Evolutionary conservation across 1,140 invertebrate genomes (phyloP).

Genomic region (Caenorhabditis remanei): DNA sequence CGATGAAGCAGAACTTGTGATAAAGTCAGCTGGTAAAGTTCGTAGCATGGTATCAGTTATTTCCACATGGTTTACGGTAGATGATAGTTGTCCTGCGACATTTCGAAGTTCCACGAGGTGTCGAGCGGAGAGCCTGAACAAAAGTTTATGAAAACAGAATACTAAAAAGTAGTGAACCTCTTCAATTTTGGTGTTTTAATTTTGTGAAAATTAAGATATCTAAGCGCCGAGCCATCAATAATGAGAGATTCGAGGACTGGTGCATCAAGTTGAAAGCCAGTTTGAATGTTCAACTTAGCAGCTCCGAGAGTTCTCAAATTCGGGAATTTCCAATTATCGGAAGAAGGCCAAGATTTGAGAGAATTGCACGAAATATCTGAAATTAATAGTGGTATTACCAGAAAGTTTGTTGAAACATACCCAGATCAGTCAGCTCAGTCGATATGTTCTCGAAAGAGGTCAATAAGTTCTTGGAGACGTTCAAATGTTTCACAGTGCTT

Average conservation of each 20-base stretch:
- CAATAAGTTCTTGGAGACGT: constrained; percentile 6
- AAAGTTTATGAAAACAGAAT: not conserved
- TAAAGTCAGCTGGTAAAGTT: constrained; percentile 26
- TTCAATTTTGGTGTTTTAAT: constrained; percentile 18
- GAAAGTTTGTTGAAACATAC: not conserved
- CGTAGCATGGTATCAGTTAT: not conserved
- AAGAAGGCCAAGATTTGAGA: not conserved
- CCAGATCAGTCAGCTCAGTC: not conserved
- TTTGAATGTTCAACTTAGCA: not conserved
- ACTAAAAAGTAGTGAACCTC: not conserved
- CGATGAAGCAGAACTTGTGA: not conserved
- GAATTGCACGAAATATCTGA: constrained; percentile 39
- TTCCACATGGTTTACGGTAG: not conserved
- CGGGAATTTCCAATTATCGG: not conserved
- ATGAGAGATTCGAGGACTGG: not conserved
- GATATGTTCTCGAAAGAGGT: constrained; percentile 32
- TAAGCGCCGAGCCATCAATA: not conserved
- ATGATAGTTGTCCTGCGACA: not conserved
- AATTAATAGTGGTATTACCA: not conserved
- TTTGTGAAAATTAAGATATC: constrained; percentile 12
- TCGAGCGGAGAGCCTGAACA: constrained; percentile 5
- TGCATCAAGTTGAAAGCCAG: constrained; percentile 24
- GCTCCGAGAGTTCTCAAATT: not conserved
- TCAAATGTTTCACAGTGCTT: not conserved
- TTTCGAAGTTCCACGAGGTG: not conserved